Conservation (phyloP, 2,888 invertebrate genomes). For the Leptinotarsa tumamoca region DNA sequence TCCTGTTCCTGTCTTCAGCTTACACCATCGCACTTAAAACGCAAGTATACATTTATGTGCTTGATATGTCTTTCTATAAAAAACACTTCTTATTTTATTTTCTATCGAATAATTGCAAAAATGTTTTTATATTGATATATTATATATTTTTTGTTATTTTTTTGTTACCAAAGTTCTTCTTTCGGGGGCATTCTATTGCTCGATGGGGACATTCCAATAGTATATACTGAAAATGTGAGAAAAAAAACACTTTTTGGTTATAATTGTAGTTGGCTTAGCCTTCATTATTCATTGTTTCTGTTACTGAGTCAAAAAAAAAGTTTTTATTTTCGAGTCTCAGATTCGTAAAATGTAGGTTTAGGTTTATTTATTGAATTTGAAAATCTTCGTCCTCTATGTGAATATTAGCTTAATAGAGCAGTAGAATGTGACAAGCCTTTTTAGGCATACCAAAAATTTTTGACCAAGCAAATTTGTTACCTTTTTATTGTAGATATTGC, state of each 20-base stretch:
- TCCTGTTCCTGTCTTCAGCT: conserved; percentile 47
- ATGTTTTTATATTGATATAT: conserved; percentile 46
- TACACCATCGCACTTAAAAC: conserved; percentile 59
- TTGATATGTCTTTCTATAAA: conserved; percentile 47
- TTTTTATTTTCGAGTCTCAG: conserved; percentile 33
- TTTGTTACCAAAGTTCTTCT: conserved; percentile 57
- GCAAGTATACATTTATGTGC: conserved; percentile 59
- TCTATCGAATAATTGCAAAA: conserved; percentile 46
- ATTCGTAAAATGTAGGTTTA: conserved; percentile 37
- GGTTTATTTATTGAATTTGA: conserved; percentile 29
- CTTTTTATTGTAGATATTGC: conserved; percentile 51
- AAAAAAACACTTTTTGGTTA: conserved; percentile 27
- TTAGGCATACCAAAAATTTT: conserved; percentile 40
- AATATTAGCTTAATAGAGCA: conserved; percentile 24
- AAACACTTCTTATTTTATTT: conserved; percentile 29
- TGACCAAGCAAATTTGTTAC: conserved; percentile 48
- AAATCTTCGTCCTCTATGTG: neutral
- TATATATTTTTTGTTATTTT: conserved; percentile 61
- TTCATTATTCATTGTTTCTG: conserved; percentile 39
- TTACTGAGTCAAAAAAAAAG: conserved; percentile 45
- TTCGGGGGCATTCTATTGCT: conserved; percentile 45
- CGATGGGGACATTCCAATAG: conserved; percentile 22
- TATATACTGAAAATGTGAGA: no score
- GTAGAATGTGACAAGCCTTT: conserved; percentile 38
- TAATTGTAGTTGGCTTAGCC: conserved; percentile 42